These are phyloP conservation scores for Caenorhabditis panamensis DNA, from an alignment of 2,888 invertebrate species.

Conservation along the genomic window DNA sequence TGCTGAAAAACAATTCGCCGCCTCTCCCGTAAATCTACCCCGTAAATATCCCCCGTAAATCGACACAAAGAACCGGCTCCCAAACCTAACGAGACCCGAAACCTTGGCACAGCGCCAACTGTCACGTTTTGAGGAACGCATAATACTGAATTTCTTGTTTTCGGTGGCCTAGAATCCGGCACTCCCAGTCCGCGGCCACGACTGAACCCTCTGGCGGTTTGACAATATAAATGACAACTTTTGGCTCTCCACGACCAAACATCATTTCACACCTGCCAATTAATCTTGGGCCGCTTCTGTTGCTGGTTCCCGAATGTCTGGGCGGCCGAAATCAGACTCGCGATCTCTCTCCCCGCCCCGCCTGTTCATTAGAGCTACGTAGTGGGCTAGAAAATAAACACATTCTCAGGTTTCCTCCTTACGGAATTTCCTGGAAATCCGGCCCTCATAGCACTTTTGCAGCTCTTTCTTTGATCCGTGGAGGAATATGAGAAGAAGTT, in stretches of 20 bases:
- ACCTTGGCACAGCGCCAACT: too few relatives aligned
- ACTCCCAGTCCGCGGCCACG: too few relatives aligned
- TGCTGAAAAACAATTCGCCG: too few relatives aligned
- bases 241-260: slow-evolving; percentile 19
- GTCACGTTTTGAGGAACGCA: too few relatives aligned
- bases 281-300: slow-evolving; percentile 22
- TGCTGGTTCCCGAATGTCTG: slow-evolving; percentile 5
- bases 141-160: too few relatives aligned
- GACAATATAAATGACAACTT: not conserved
- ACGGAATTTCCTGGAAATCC: slow-evolving; percentile 20
- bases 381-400: slow-evolving; percentile 39
- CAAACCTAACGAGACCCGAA: too few relatives aligned
- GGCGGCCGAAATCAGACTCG: slow-evolving; percentile 28
- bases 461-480: slow-evolving; percentile 37
- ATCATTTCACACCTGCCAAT: slow-evolving; percentile 34
- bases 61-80: too few relatives aligned
- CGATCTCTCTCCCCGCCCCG: slow-evolving; percentile 20
- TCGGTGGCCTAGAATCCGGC: too few relatives aligned
- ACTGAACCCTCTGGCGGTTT: too few relatives aligned
- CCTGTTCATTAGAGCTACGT: slow-evolving; percentile 32
- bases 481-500: slow-evolving; percentile 7
- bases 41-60: too few relatives aligned
- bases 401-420: slow-evolving; percentile 50
- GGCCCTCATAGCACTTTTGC: slow-evolving; percentile 18
- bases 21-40: too few relatives aligned